phyloP scores from a whole-genome alignment of 2,797 vertebrate genomes.

The Cygnus olor region DNA sequence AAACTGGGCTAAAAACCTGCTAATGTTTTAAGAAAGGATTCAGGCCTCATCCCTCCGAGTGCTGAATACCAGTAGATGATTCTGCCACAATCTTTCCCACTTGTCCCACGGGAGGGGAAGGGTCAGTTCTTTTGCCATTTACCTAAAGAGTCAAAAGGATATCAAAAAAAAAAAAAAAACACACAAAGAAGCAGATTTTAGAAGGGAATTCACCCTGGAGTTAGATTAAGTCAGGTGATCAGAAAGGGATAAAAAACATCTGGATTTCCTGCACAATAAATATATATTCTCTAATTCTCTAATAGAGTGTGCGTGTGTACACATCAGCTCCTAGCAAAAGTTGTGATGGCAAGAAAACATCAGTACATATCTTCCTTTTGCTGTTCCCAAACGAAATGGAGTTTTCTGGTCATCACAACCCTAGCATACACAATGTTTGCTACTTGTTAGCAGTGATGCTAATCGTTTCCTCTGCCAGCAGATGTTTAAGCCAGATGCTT shows the following conservation, averaged over 20 bases:
- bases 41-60: background rate
- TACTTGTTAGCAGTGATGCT: conserved; percentile 37
- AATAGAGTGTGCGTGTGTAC: background rate
- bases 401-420: conserved; percentile 10
- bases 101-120: background rate
- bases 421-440: conserved; percentile 5
- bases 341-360: background rate
- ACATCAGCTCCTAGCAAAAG: background rate
- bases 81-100: background rate
- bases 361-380: background rate
- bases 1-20: background rate
- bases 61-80: background rate
- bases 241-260: background rate
- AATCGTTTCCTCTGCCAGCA: conserved; percentile 28
- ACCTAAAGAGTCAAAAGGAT: background rate
- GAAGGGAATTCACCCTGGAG: background rate
- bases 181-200: background rate
- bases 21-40: background rate
- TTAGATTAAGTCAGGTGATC: background rate
- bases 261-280: background rate
- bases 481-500: conserved; percentile 70
- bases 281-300: background rate
- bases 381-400: background rate
- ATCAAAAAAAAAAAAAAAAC: background rate
- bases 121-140: background rate